Evolutionary conservation across 53 echinoderm and acorn worm genomes (phyloP).

Genomic region (Luidia sarsii): DNA sequence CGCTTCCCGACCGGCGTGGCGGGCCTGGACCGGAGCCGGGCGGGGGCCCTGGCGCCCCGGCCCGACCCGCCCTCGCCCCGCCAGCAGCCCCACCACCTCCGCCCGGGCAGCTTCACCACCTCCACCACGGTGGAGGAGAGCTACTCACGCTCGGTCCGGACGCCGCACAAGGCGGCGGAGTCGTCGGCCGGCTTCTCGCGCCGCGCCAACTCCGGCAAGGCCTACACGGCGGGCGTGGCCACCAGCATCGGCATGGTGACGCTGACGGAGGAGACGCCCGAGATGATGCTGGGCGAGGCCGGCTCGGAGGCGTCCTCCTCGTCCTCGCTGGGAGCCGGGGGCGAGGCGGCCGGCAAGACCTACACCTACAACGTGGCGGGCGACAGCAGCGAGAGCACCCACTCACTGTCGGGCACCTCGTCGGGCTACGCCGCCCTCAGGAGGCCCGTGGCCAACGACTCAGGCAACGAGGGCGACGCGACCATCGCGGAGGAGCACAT

Average conservation of each 20-base stretch:
- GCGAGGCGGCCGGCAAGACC: constrained; percentile 22
- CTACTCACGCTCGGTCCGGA: constrained; percentile 14
- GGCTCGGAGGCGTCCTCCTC: constrained; percentile 25
- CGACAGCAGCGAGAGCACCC: constrained; percentile 30
- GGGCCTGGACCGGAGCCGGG: constrained; percentile 32
- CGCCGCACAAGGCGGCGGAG: constrained; percentile 4
- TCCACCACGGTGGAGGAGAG: constrained; percentile 33
- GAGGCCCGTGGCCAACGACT: constrained; percentile 12
- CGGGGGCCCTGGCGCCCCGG: background rate
- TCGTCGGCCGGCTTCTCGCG: constrained; percentile 33
- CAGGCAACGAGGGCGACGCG: background rate
- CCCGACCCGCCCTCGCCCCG: constrained; percentile 45
- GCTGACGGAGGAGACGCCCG: constrained; percentile 37
- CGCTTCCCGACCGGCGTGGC: background rate
- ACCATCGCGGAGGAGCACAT: constrained; percentile 11
- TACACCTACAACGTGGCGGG: constrained; percentile 57
- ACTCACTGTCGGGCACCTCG: background rate
- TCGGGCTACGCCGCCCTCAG: constrained; percentile 25
- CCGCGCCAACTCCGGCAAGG: constrained; percentile 40
- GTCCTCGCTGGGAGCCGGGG: no score
- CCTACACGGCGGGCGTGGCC: constrained; percentile 13
- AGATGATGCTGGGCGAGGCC: background rate
- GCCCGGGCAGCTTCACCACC: constrained; percentile 50
- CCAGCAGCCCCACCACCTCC: constrained; percentile 48
- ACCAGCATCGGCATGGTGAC: constrained; percentile 44